A percentile compares a stretch with the other conserved stretches of the same genome.
These are phyloP conservation scores for Setophaga coronata DNA, from an alignment of 2,113 vertebrate species.

Conservation along the genomic window DNA sequence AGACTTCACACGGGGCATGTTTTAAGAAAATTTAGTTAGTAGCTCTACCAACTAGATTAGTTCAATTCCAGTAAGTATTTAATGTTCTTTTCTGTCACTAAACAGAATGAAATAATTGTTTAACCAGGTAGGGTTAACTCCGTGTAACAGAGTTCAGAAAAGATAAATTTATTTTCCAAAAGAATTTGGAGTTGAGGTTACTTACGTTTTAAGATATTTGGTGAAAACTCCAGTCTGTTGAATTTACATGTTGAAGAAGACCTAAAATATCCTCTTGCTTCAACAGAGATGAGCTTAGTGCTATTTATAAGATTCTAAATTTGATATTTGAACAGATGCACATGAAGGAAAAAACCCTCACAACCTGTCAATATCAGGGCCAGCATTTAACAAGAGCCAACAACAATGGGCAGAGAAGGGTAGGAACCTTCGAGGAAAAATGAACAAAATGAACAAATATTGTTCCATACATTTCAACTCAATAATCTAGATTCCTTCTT, in stretches of 20 bases:
- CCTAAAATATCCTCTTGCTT: slow-evolving; percentile 48
- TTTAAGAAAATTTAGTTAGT: background rate
- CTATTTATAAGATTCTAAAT: slow-evolving; percentile 78
- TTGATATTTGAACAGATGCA: slow-evolving; percentile 72
- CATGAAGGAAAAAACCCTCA: background rate
- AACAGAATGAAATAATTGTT: background rate
- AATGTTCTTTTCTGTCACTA: background rate
- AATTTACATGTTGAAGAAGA: slow-evolving; percentile 16
- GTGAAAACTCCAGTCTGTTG: slow-evolving; percentile 31
- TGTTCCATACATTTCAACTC: background rate
- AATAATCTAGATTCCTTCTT: background rate
- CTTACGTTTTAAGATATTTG: slow-evolving; percentile 65
- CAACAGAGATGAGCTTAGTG: slow-evolving; percentile 45
- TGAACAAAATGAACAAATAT: background rate
- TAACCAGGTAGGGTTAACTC: background rate
- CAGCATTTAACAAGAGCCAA: slow-evolving; percentile 16
- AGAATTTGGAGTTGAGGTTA: background rate
- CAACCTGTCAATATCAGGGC: slow-evolving; percentile 11
- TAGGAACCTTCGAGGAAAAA: background rate
- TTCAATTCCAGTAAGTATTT: background rate
- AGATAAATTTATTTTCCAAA: background rate
- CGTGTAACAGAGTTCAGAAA: background rate
- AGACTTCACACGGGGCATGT: background rate
- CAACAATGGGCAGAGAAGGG: background rate
- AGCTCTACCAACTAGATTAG: background rate